These are phyloP conservation scores for Leptinotarsa lineolata DNA, from an alignment of 1,140 invertebrate genomes.

Conservation along the genomic window DNA sequence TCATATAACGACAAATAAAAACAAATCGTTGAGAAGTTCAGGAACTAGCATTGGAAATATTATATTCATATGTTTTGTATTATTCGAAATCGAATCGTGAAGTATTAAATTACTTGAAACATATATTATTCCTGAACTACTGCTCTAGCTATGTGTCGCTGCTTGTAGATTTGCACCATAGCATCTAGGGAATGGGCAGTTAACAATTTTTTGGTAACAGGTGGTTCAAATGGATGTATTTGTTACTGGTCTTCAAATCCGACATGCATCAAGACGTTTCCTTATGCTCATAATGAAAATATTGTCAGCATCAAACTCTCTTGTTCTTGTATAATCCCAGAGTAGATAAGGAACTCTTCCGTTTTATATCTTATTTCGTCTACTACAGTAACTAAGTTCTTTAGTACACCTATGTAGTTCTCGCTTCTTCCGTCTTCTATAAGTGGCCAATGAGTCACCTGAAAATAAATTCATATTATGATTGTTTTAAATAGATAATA, in stretches of 20 bases:
- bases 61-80: too few species aligned
- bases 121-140: neutral
- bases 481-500: neutral
- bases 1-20: too few species aligned
- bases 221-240: constrained; percentile 23
- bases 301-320: constrained; percentile 26
- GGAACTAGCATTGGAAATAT: too few species aligned
- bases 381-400: constrained; percentile 23
- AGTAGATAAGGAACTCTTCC: constrained; percentile 32
- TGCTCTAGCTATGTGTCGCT: neutral
- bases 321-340: constrained; percentile 27
- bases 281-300: neutral
- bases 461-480: neutral
- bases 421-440: neutral
- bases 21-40: too few species aligned
- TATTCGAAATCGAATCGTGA: too few species aligned
- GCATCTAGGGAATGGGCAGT: constrained; percentile 19
- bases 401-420: constrained; percentile 22
- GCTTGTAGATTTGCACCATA: constrained; percentile 7
- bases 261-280: neutral
- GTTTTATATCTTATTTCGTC: constrained; percentile 30
- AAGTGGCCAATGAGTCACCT: constrained; percentile 1
- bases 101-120: too few species aligned
- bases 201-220: constrained; percentile 21
- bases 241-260: neutral